phyloP scores from a whole-genome alignment of 1,140 invertebrate species.

The Drosophila albomicans region DNA sequence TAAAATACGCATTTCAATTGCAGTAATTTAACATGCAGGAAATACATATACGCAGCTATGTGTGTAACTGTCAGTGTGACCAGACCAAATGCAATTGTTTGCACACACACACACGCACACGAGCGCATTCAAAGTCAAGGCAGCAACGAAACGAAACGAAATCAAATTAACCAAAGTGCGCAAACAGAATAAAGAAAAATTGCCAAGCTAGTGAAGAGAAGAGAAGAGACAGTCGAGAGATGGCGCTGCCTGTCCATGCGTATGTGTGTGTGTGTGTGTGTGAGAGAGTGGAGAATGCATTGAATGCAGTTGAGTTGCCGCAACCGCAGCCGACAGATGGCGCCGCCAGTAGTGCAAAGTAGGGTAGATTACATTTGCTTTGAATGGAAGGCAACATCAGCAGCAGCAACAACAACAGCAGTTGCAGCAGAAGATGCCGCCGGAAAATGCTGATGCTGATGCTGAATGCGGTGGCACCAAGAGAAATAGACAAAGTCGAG shows the following conservation, averaged over 20 bases:
- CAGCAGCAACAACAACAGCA: too few species aligned
- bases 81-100: slow-evolving; percentile 5
- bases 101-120: slow-evolving; percentile 28
- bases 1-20: slow-evolving; percentile 9
- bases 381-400: slow-evolving; percentile 31
- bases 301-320: slow-evolving; percentile 41
- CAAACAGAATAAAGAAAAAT: slow-evolving; percentile 56
- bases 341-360: slow-evolving; percentile 60
- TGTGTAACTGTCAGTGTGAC: slow-evolving; percentile 1
- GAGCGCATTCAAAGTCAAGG: slow-evolving; percentile 47
- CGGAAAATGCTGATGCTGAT: slow-evolving; percentile 48
- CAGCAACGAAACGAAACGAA: slow-evolving; percentile 59
- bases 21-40: not conserved
- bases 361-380: slow-evolving; percentile 78
- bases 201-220: not conserved
- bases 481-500: not conserved
- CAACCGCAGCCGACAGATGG: slow-evolving; percentile 66
- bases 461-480: not conserved
- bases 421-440: slow-evolving; percentile 41
- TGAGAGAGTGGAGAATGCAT: slow-evolving; percentile 2
- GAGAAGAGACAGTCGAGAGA: not conserved
- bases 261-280: not conserved
- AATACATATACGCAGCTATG: not conserved
- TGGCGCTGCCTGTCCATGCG: not conserved
- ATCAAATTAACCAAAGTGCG: slow-evolving; percentile 79